Conservation (phyloP, 2,113 vertebrate species). For the Genyomyrus donnyi region DNA sequence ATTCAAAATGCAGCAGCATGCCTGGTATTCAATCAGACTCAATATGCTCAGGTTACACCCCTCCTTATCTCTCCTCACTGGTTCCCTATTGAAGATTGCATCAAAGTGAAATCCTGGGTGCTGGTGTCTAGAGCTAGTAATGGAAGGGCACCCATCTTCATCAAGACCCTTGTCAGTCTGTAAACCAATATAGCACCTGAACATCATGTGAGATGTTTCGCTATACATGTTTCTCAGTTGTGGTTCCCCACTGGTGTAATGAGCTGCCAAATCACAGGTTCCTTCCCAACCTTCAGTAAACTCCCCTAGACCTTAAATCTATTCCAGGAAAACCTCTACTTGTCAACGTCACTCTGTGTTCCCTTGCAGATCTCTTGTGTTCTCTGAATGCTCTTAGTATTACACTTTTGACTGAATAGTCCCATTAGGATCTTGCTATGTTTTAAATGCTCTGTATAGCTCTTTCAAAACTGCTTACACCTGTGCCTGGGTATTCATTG, state of each 20-base stretch:
- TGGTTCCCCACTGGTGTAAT: not conserved
- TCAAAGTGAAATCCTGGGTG: not conserved
- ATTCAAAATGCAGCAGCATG: not conserved
- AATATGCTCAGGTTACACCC: not conserved
- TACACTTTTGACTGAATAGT: not conserved
- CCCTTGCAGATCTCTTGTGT: not conserved
- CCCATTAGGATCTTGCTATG: not conserved
- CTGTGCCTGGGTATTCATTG: not conserved
- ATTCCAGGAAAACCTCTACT: not conserved
- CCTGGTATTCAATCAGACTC: not conserved
- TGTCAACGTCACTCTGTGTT: not conserved
- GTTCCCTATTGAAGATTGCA: not conserved
- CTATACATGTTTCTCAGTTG: not conserved
- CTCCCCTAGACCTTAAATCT: not conserved
- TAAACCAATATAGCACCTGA: not conserved
- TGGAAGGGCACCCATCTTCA: not conserved
- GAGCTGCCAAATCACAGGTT: not conserved
- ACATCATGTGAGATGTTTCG: not conserved
- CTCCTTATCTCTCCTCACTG: not conserved
- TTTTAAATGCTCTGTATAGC: not conserved
- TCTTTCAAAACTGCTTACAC: not conserved
- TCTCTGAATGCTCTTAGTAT: not conserved
- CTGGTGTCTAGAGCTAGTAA: not conserved
- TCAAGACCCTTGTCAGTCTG: not conserved
- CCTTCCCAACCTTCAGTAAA: not conserved